These are phyloP conservation scores for Pararge aegeria DNA, from an alignment of 1,140 invertebrate genomes.

Conservation along the genomic window DNA sequence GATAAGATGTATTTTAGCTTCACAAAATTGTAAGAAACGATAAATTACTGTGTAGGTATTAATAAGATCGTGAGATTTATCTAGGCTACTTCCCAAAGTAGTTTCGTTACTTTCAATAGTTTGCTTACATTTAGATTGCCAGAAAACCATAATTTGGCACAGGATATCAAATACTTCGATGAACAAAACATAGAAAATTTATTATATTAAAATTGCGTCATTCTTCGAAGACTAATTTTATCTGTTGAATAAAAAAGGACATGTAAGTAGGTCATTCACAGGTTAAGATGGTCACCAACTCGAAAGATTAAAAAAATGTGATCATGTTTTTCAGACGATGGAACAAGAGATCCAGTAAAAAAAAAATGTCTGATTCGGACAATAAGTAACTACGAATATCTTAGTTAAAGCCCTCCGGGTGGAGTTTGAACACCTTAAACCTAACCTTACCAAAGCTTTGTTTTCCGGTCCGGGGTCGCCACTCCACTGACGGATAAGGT, in stretches of 20 bases:
- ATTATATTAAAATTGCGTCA: conserved; percentile 1
- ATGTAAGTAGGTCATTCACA: conserved; percentile 21
- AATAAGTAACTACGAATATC: too few species aligned
- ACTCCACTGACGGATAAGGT: too few species aligned
- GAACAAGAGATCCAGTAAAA: too few species aligned
- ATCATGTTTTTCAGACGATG: too few species aligned
- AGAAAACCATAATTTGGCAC: conserved; percentile 11
- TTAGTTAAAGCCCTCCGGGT: too few species aligned
- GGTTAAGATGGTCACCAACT: not conserved
- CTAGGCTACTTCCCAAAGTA: conserved; percentile 55
- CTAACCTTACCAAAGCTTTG: too few species aligned
- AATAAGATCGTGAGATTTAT: conserved; percentile 75
- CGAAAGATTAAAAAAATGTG: not conserved
- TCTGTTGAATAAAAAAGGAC: conserved; percentile 9
- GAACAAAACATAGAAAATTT: not conserved
- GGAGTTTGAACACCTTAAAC: too few species aligned
- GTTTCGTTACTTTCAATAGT: too few species aligned
- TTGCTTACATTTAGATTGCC: not conserved
- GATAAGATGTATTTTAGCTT: conserved; percentile 77
- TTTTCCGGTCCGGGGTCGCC: too few species aligned
- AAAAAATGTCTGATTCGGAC: too few species aligned
- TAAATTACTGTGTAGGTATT: conserved; percentile 80
- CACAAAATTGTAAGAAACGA: conserved; percentile 79
- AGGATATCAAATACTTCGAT: not conserved
- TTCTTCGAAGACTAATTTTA: conserved; percentile 2